Evolutionary conservation across 2,113 vertebrate genomes (phyloP).

Genomic region (Acrocephalus arundinaceus): DNA sequence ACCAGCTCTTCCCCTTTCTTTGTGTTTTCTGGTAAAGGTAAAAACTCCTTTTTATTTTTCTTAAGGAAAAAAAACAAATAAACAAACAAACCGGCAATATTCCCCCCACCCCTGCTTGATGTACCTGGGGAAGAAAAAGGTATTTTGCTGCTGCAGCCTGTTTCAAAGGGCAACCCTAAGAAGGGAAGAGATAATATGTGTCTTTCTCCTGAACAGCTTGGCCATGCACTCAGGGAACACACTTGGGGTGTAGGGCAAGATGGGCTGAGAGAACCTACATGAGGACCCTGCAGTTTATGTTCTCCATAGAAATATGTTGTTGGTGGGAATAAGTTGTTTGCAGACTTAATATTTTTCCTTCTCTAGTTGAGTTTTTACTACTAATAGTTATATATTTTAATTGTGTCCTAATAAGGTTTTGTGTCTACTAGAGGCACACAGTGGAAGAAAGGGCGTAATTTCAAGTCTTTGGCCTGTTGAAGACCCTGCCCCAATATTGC

Average conservation of each 20-base stretch:
- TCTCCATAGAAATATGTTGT: background rate
- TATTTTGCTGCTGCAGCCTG: background rate
- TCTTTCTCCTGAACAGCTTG: background rate
- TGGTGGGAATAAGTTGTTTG: background rate
- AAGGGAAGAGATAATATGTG: background rate
- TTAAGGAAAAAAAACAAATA: background rate
- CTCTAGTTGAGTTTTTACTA: background rate
- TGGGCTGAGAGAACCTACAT: background rate
- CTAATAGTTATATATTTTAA: background rate
- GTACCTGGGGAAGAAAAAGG: background rate
- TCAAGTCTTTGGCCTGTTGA: background rate
- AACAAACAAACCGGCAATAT: background rate
- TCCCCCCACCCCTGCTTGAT: accelerated
- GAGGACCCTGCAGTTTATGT: background rate
- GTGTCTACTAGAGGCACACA: background rate
- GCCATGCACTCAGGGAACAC: accelerated
- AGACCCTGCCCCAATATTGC: background rate
- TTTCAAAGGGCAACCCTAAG: background rate
- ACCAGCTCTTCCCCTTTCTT: background rate
- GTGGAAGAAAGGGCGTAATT: background rate
- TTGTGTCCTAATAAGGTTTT: background rate
- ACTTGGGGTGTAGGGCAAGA: background rate
- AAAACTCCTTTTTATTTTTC: background rate
- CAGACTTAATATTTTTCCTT: background rate
- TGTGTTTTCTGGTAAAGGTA: background rate